Conservation (phyloP, 2,888 invertebrate species). For the Pelosia muscerda region DNA sequence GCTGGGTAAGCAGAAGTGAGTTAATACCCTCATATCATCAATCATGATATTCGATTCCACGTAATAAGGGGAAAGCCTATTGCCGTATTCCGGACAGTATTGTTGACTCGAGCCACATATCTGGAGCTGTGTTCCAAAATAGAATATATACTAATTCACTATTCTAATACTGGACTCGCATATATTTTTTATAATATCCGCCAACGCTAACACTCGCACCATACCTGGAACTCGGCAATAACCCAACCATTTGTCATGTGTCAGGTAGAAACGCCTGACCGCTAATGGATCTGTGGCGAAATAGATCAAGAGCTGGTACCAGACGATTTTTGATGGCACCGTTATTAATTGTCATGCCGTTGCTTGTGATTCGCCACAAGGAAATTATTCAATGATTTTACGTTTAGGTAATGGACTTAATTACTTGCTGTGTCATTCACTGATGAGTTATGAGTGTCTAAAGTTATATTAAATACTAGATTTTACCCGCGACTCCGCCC, state of each 20-base stretch:
- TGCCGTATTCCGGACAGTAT: too few relatives aligned
- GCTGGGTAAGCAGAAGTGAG: too few relatives aligned
- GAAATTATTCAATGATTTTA: constrained; percentile 5
- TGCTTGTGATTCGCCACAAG: not conserved
- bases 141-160: too few relatives aligned
- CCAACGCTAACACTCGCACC: constrained; percentile 21
- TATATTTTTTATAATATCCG: not conserved
- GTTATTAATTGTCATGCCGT: constrained; percentile 45
- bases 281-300: constrained; percentile 57
- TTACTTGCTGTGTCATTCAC: constrained; percentile 6
- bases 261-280: constrained; percentile 51
- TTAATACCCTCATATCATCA: too few relatives aligned
- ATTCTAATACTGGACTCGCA: not conserved
- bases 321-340: constrained; percentile 35
- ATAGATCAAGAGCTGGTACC: constrained; percentile 42
- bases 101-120: too few relatives aligned
- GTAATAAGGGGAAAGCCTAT: too few relatives aligned
- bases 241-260: constrained; percentile 62
- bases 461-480: too few relatives aligned
- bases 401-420: not conserved
- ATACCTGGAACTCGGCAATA: constrained; percentile 45
- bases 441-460: not conserved
- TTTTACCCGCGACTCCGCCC: too few relatives aligned
- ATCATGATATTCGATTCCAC: too few relatives aligned
- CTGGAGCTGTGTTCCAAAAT: not conserved